Evolutionary conservation across 2,888 invertebrate genomes (phyloP).

Genomic region (Rosalia funebris): DNA sequence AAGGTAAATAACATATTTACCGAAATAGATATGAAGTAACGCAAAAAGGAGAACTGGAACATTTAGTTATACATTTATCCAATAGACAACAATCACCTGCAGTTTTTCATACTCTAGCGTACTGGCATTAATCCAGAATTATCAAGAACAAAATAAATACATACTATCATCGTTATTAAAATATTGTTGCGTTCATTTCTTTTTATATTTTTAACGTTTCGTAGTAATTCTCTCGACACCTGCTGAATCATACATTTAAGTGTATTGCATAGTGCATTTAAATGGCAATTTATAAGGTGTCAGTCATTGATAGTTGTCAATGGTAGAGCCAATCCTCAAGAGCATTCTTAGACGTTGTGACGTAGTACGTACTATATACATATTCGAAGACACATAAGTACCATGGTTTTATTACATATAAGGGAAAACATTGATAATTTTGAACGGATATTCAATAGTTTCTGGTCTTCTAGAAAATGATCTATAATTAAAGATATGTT

Average conservation of each 20-base stretch:
- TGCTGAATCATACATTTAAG: neutral
- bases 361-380: too few species aligned
- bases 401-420: too few species aligned
- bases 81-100: slow-evolving; percentile 1
- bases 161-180: slow-evolving; percentile 25
- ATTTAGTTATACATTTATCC: neutral
- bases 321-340: too few species aligned
- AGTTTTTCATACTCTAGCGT: neutral
- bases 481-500: too few species aligned
- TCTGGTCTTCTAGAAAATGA: too few species aligned
- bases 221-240: slow-evolving; percentile 6
- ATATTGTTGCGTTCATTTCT: slow-evolving; percentile 5
- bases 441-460: too few species aligned
- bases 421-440: too few species aligned
- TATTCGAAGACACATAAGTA: too few species aligned
- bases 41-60: neutral
- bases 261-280: too few species aligned
- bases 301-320: too few species aligned
- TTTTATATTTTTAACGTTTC: slow-evolving; percentile 1
- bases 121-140: slow-evolving; percentile 21
- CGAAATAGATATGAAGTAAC: neutral
- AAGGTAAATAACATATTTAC: neutral
- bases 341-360: too few species aligned
- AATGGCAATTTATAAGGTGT: too few species aligned
- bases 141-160: slow-evolving; percentile 23